These are phyloP conservation scores for Atherinomorus stipes DNA, from an alignment of 2,113 vertebrate genomes.

Conservation along the genomic window DNA sequence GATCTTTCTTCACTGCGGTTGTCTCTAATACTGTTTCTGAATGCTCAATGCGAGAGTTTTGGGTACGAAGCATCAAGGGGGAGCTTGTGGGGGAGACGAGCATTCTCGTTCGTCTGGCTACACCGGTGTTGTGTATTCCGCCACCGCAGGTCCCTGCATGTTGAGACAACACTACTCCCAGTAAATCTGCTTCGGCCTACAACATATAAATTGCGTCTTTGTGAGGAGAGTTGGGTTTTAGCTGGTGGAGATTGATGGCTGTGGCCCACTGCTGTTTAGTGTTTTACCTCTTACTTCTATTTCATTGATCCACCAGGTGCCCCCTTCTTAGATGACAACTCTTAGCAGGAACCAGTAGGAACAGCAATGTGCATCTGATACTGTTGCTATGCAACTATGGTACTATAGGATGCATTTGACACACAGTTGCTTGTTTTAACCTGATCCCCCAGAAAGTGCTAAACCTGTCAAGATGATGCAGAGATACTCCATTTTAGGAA, in stretches of 20 bases:
- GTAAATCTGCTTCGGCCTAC: slow-evolving; percentile 11
- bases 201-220: slow-evolving; percentile 35
- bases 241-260: slow-evolving; percentile 61
- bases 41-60: too few species aligned
- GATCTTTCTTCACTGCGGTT: too few species aligned
- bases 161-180: too few species aligned
- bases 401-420: slow-evolving; percentile 22
- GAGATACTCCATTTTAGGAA: slow-evolving; percentile 15
- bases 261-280: slow-evolving; percentile 14
- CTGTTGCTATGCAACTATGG: slow-evolving; percentile 58
- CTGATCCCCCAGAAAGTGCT: slow-evolving; percentile 25
- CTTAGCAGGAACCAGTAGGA: slow-evolving; percentile 11
- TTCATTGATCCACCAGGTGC: slow-evolving; percentile 28
- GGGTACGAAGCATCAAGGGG: too few species aligned
- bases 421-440: slow-evolving; percentile 29
- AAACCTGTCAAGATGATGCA: slow-evolving; percentile 35
- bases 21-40: too few species aligned
- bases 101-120: too few species aligned
- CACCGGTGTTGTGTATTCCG: too few species aligned
- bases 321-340: slow-evolving; percentile 14
- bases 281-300: slow-evolving; percentile 38
- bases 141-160: too few species aligned
- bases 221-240: slow-evolving; percentile 19
- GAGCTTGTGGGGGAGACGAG: too few species aligned
- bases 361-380: slow-evolving; percentile 15